Evolutionary conservation across 92 coral and sea anemone genomes (phyloP), one percentile per base, ranked within the genome.

Genomic region (Phymanthus crucifer): DNA sequence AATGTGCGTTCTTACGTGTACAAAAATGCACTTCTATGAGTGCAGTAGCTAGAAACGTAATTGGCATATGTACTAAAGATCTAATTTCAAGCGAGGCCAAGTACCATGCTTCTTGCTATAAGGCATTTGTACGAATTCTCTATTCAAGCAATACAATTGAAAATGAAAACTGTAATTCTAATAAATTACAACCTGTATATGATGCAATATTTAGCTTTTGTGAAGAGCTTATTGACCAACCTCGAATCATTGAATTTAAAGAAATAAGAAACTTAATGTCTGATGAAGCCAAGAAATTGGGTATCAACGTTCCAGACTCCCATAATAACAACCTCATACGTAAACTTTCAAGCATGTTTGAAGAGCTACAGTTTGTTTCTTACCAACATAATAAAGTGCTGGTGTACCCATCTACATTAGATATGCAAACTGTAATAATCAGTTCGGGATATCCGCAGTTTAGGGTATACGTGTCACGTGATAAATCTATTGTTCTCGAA

Each of bases 21-120:
- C 67, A 82, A 72, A 61, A 74, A 24, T 24, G 38, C 79, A 89
- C 88, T 73, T 26, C 43, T 50, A 77, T 87, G 87, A 81, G 85
- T 86, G 72, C 10, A 6, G 77, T 89, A 40, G 93, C 89, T 82
- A 47, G 18, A 38, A 65, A 78, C 0, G 78, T 82, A 23, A 65
- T 78, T 52, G 87, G 88, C 69, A 74, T 86, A 47, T 82, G 85
- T 76, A 50, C 91, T 10, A 84, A 83, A 68, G 88, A 87, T 79
- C 43, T 87, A 32, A 87, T 83, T 10, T 66, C 80, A 21, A 83
- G 86, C 36, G 92, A 89, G 70, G 83, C 87, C 32, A 83, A 79
- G 61, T 78, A 83, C 76, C 90, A 86, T 77, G 80, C 90, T 40
- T 86, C 93, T 29, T 90, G 84, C 73, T 87, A 76, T 69, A 90